These are phyloP conservation scores for Amyelois transitella DNA, from an alignment of 1,140 invertebrate genomes.

Conservation along the genomic window DNA sequence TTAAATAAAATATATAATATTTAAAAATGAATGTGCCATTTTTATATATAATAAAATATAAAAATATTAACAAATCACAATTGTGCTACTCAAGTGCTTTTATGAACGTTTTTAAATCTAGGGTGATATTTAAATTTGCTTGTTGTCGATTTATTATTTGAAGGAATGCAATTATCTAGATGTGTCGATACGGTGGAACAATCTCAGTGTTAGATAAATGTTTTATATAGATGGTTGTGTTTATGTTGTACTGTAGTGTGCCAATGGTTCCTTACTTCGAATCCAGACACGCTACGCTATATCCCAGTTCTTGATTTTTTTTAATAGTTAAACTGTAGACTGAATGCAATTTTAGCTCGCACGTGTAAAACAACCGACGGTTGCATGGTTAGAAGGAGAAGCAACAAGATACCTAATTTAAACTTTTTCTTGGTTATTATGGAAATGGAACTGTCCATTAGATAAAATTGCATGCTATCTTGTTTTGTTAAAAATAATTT, in stretches of 20 bases:
- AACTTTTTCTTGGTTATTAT: conserved; percentile 4
- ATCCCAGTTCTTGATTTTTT: conserved; percentile 2
- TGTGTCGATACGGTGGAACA: conserved; percentile 7
- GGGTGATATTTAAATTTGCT: conserved; percentile 70
- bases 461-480: neutral
- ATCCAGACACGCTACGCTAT: conserved; percentile 4
- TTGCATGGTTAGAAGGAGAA: conserved; percentile 5
- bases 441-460: neutral
- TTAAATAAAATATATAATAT: conserved; percentile 42
- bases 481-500: too few species aligned
- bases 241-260: conserved; percentile 6
- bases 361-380: neutral
- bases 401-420: conserved; percentile 6
- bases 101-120: conserved; percentile 44
- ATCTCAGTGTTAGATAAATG: conserved; percentile 7
- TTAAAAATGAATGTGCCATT: conserved; percentile 58
- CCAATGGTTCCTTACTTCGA: conserved; percentile 7
- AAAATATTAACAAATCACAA: conserved; percentile 27
- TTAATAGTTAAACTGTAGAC: neutral
- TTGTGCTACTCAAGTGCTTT: conserved; percentile 67
- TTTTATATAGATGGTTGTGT: conserved; percentile 11
- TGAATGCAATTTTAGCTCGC: conserved; percentile 1
- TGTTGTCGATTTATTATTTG: conserved; percentile 46
- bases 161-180: conserved; percentile 34
- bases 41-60: conserved; percentile 31